Evolutionary conservation across 1,140 invertebrate species (phyloP), one percentile per base, ranked within the genome.

Genomic region (Chionoecetes opilio): DNA sequence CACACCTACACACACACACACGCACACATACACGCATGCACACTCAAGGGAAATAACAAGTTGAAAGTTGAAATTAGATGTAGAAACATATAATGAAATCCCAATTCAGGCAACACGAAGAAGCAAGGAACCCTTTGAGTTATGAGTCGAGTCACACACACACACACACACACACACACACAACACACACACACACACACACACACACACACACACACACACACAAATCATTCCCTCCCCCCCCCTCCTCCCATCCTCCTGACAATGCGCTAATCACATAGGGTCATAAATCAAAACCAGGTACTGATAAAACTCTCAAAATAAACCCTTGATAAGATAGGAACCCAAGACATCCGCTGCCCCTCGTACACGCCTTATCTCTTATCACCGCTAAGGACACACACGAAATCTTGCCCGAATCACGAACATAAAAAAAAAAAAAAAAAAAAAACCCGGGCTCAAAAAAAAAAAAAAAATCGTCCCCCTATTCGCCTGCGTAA

Each of bases 211-310:
- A 88, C 26, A 88, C 86, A 88, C 86, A 46, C 41, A 53, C n/a
- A n/a, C n/a, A n/a, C n/a, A n/a, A n/a, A n/a, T n/a, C n/a, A n/a
- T n/a, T n/a, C n/a, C n/a, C n/a, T n/a, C n/a, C n/a, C n/a, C n/a
- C n/a, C n/a, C n/a, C n/a, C n/a, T n/a, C n/a, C n/a, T n/a, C n/a
- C n/a, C n/a, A n/a, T n/a, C n/a, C n/a, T 34, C 31, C 14, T 14
- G 31, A 86, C 84, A 86, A 86, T 88, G 38, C 32, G 34, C 86
- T 88, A 88, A 88, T 88, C 86, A 88, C 35, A 88, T 38, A 37
- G 11, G 35, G 35, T 41, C n/a, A 29, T 88, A 88, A 88, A 88
- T 88, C 86, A 88, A 88, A 88, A 88, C 38, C 34, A 88, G 37
- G 32, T 9, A 37, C 11, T 86, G 86, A 88, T 88, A 88, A 88